Evolutionary conservation across 2,888 invertebrate genomes (phyloP).

Genomic region (Rhingia rostrata): DNA sequence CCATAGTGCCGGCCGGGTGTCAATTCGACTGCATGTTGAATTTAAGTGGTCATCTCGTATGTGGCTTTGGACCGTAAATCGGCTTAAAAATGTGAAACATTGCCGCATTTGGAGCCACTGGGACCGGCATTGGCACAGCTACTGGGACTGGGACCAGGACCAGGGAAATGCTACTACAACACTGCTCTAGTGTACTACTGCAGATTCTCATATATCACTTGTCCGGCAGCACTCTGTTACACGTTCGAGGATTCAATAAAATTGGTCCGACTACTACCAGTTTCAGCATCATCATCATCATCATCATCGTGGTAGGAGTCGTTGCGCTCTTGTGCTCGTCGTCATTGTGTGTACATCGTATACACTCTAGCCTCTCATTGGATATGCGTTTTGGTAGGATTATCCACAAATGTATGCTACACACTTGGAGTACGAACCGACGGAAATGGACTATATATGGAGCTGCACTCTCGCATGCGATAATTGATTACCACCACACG

Average conservation of each 20-base stretch:
- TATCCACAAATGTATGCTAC: slow-evolving; percentile 57
- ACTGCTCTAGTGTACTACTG: slow-evolving; percentile 47
- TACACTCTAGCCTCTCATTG: slow-evolving; percentile 48
- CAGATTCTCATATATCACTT: slow-evolving; percentile 72
- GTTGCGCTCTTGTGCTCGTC: not conserved
- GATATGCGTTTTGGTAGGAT: slow-evolving; percentile 64
- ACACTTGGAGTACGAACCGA: slow-evolving; percentile 19
- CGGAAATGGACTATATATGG: slow-evolving; percentile 53
- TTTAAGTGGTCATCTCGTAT: slow-evolving; percentile 32
- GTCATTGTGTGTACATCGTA: slow-evolving; percentile 30
- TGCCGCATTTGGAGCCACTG: slow-evolving; percentile 50
- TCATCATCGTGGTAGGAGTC: slow-evolving; percentile 17
- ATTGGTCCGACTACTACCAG: slow-evolving; percentile 25
- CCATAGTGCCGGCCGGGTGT: slow-evolving; percentile 10
- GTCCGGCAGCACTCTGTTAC: slow-evolving; percentile 65
- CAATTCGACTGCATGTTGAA: slow-evolving; percentile 49
- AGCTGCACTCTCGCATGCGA: slow-evolving; percentile 61
- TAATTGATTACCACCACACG: slow-evolving; percentile 67
- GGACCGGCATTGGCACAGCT: slow-evolving; percentile 13
- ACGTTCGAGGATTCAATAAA: slow-evolving; percentile 72
- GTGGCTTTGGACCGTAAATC: slow-evolving; percentile 39
- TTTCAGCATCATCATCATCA: slow-evolving; percentile 48
- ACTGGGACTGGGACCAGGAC: slow-evolving; percentile 3
- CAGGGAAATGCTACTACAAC: slow-evolving; percentile 9
- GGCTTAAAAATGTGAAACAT: slow-evolving; percentile 63